These are phyloP conservation scores for Ailuropoda melanoleuca DNA, from an alignment of 2,113 vertebrate genomes.

Conservation along the genomic window DNA sequence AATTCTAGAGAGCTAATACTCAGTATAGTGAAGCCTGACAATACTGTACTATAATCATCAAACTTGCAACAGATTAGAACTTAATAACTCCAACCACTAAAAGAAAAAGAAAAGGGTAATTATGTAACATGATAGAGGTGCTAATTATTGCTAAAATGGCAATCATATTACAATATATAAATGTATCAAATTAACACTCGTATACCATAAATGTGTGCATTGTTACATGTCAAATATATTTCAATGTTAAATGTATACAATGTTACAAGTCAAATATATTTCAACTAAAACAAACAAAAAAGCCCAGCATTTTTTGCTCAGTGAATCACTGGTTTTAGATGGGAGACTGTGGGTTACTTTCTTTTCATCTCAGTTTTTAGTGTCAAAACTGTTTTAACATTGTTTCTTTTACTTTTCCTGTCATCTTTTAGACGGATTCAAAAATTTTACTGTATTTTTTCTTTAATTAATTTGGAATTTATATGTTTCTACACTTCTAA, in stretches of 20 bases:
- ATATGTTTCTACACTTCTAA: neutral
- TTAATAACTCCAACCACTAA: neutral
- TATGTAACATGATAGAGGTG: neutral
- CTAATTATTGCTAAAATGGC: neutral
- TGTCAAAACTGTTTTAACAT: neutral
- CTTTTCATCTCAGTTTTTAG: neutral
- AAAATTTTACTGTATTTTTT: neutral
- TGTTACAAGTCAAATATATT: neutral
- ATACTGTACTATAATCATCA: neutral
- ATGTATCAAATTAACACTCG: neutral
- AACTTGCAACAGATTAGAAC: neutral
- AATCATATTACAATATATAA: neutral
- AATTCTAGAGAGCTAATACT: neutral
- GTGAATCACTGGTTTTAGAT: neutral
- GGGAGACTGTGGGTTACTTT: neutral
- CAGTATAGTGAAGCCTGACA: neutral
- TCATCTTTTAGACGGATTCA: neutral
- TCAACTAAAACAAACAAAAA: neutral
- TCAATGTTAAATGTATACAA: neutral
- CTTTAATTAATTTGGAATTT: neutral
- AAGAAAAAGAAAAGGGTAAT: neutral
- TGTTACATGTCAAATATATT: neutral
- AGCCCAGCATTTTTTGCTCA: neutral
- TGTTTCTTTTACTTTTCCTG: neutral
- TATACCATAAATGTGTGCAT: neutral